A percentile compares a stretch with the other conserved stretches of the same genome.
phyloP scores from a whole-genome alignment of 2,113 vertebrate genomes.

The Muscicapa adusta region DNA sequence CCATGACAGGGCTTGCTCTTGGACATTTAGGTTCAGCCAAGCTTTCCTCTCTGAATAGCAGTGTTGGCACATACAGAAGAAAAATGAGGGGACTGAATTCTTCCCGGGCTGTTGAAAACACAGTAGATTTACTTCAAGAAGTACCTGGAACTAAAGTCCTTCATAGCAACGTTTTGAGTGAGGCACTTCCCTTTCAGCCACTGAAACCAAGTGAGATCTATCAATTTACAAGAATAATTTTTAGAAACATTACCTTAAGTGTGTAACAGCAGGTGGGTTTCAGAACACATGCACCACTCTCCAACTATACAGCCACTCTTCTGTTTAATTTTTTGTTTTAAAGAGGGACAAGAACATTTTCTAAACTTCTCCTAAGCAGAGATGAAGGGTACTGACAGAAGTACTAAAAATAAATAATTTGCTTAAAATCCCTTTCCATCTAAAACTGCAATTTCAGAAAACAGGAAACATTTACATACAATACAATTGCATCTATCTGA shows the following conservation, averaged over 20 bases:
- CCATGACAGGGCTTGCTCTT: not conserved
- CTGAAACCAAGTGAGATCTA: not conserved
- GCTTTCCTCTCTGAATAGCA: not conserved
- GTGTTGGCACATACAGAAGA: not conserved
- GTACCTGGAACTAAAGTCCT: not conserved
- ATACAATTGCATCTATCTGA: not conserved
- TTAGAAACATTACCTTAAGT: not conserved
- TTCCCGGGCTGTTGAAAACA: not conserved
- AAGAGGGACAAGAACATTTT: not conserved
- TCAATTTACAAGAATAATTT: not conserved
- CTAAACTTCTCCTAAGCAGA: not conserved
- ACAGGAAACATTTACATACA: not conserved
- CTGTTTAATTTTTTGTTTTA: not conserved
- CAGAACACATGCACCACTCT: not conserved
- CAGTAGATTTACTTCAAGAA: not conserved
- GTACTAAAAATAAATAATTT: not conserved
- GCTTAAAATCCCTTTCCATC: rapidly evolving
- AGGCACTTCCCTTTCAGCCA: not conserved
- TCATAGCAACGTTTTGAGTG: not conserved
- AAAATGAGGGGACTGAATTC: rapidly evolving
- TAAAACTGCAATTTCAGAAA: not conserved
- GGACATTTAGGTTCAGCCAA: not conserved
- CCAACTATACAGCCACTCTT: not conserved
- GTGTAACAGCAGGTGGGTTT: not conserved
- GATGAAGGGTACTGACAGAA: not conserved